phyloP scores from a whole-genome alignment of 2,113 vertebrate genomes.

The Scalopus aquaticus region DNA sequence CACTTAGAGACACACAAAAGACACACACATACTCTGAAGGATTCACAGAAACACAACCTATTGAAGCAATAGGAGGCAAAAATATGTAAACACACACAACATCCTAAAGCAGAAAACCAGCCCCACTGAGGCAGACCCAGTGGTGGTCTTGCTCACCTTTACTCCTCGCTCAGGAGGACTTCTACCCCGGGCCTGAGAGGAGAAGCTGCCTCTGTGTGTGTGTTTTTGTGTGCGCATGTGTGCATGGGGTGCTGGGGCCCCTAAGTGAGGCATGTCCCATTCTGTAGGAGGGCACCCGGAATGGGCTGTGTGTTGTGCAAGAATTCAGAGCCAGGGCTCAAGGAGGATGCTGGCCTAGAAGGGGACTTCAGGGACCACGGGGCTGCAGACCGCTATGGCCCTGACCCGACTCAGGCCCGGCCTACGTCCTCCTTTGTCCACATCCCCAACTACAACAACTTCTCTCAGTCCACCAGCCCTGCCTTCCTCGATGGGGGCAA shows the following conservation, averaged over 20 bases:
- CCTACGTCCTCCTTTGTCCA: constrained; percentile 47
- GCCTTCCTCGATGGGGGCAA: constrained; percentile 74
- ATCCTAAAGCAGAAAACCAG: background rate
- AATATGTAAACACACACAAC: background rate
- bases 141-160: background rate
- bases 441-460: constrained; percentile 88
- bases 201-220: too few species aligned
- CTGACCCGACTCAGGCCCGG: constrained; percentile 87
- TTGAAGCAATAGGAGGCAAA: background rate
- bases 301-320: constrained; percentile 96
- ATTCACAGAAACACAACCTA: background rate
- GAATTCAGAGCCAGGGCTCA: constrained; percentile 82
- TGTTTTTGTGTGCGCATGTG: too few species aligned
- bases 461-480: constrained; percentile 74
- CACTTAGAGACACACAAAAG: background rate
- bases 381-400: constrained; percentile 84
- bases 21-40: background rate
- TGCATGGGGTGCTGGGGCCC: background rate
- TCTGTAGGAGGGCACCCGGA: constrained; percentile 62
- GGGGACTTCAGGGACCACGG: constrained; percentile 34
- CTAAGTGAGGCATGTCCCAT: background rate
- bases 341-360: constrained; percentile 53
- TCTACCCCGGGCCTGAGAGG: background rate
- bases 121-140: background rate
- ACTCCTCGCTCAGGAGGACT: background rate